These are phyloP conservation scores for Periphyllus acericola DNA, from an alignment of 2,888 invertebrate species.

Conservation along the genomic window DNA sequence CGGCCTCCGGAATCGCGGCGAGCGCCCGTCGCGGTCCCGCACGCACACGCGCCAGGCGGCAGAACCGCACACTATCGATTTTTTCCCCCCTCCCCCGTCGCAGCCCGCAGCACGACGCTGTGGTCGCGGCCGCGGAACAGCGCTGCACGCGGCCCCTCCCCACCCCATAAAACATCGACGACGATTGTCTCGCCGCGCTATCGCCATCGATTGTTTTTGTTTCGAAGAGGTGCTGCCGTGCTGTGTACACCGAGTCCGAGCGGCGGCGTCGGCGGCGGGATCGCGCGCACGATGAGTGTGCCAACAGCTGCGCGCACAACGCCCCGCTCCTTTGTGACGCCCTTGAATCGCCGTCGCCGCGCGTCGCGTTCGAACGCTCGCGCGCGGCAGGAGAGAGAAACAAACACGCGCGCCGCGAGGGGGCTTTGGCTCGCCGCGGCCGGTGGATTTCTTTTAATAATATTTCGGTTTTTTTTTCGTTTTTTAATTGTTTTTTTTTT, in stretches of 20 bases:
- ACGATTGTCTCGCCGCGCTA: conserved; percentile 1
- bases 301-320: conserved; percentile 57
- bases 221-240: too few relatives aligned
- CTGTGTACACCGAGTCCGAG: not conserved
- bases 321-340: conserved; percentile 45
- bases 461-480: conserved; percentile 3
- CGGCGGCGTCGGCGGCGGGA: not conserved
- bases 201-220: not conserved
- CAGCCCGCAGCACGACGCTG: too few relatives aligned
- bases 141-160: not conserved
- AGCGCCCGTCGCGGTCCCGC: conserved; percentile 49
- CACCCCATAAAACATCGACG: conserved; percentile 19
- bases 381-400: conserved; percentile 32
- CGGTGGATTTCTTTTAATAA: conserved; percentile 21
- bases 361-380: not conserved
- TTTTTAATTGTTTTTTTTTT: not conserved
- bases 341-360: conserved; percentile 46
- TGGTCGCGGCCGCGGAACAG: too few relatives aligned
- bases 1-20: conserved; percentile 57
- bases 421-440: not conserved
- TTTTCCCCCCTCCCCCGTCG: not conserved
- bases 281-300: conserved; percentile 52
- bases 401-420: not conserved
- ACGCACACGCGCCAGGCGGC: conserved; percentile 54
- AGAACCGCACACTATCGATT: conserved; percentile 52